A percentile compares a stretch with the other conserved stretches of the same genome.
Evolutionary conservation across 2,888 invertebrate genomes (phyloP).

Genomic region (Cerastis leucographa): DNA sequence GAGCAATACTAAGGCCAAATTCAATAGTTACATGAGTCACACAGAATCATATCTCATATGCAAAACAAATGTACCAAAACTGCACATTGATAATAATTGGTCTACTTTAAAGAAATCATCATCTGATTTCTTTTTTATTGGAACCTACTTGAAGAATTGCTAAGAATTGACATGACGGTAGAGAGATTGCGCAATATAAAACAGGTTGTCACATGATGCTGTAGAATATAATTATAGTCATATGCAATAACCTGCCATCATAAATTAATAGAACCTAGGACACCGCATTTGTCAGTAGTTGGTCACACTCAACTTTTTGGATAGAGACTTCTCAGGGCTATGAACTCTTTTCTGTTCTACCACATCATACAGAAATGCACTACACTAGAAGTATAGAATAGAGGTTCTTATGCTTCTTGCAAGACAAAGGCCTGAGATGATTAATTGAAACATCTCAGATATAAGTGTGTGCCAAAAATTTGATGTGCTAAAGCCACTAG

Average conservation of each 20-base stretch:
- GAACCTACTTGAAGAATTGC: background rate
- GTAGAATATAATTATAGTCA: too few relatives aligned
- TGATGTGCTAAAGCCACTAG: background rate
- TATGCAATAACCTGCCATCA: background rate
- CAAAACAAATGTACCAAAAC: background rate
- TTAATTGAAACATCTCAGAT: background rate
- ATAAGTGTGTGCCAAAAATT: background rate
- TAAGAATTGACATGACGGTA: background rate
- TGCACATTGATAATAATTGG: background rate
- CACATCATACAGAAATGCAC: too few relatives aligned
- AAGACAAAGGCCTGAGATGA: background rate
- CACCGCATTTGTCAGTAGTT: background rate
- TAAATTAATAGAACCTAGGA: too few relatives aligned
- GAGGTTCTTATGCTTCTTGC: too few relatives aligned
- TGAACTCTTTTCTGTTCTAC: background rate
- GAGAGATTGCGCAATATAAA: background rate
- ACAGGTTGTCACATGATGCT: background rate
- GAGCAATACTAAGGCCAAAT: background rate
- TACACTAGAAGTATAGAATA: background rate
- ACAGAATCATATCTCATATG: background rate
- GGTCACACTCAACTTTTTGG: background rate
- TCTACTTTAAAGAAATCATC: too few relatives aligned
- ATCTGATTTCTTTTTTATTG: too few relatives aligned
- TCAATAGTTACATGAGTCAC: slow-evolving; percentile 1
- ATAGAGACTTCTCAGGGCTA: background rate